These are phyloP conservation scores for Porites divaricata DNA, from an alignment of 92 coral and sea anemone species.

Conservation along the genomic window DNA sequence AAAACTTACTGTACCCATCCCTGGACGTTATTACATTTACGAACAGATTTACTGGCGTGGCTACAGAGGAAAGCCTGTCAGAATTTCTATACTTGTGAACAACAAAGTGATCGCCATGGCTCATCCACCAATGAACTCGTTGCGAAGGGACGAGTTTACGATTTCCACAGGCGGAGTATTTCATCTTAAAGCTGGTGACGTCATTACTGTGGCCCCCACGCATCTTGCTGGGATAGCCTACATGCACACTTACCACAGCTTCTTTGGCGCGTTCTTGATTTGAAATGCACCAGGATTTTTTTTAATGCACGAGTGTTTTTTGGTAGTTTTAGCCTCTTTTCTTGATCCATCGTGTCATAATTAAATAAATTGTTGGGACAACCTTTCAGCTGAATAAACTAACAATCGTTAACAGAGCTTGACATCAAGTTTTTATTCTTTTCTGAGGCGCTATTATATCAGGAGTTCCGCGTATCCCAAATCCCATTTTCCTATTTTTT, in stretches of 20 bases:
- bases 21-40: constrained; percentile 31
- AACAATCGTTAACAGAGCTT: too few relatives aligned
- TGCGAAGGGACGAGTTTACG: neutral
- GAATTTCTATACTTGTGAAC: constrained; percentile 15
- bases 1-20: constrained; percentile 27
- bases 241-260: constrained; percentile 24
- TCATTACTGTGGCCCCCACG: constrained; percentile 6
- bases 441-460: too few relatives aligned
- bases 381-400: neutral
- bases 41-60: constrained; percentile 30
- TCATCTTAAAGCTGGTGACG: constrained; percentile 31
- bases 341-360: neutral
- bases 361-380: too few relatives aligned
- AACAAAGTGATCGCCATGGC: constrained; percentile 21
- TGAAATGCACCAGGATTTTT: neutral
- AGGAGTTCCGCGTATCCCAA: too few relatives aligned
- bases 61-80: constrained; percentile 18
- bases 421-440: too few relatives aligned
- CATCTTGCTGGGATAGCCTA: neutral
- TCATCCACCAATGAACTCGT: neutral
- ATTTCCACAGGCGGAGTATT: constrained; percentile 24
- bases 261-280: constrained; percentile 38
- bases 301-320: neutral
- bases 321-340: neutral
- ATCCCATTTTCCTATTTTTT: too few relatives aligned